Conservation (phyloP, 2,113 vertebrate species). For the Mixornis gularis region DNA sequence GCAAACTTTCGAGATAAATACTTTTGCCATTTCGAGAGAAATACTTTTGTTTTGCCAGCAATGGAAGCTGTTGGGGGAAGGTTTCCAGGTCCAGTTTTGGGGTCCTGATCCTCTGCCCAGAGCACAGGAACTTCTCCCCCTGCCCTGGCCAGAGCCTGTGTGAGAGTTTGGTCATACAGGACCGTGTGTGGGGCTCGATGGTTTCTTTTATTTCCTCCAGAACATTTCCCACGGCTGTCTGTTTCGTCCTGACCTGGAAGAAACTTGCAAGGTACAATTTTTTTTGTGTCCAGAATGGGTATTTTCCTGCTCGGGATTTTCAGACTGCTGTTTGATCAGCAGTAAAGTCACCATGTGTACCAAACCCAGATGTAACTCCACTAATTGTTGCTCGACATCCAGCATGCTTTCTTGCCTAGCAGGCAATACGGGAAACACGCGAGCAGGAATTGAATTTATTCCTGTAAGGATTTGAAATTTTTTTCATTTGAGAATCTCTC, state of each 20-base stretch:
- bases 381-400: background rate
- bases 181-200: fast-evolving
- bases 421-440: background rate
- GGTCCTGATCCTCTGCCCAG: too few relatives aligned
- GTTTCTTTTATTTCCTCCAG: background rate
- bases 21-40: background rate
- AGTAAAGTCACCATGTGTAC: background rate
- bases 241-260: background rate
- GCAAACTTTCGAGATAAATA: background rate
- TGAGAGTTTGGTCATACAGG: background rate
- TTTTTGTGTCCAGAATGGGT: background rate
- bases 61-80: background rate
- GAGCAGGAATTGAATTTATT: background rate
- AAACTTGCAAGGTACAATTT: background rate
- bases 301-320: background rate
- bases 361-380: background rate
- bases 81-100: background rate
- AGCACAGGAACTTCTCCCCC: background rate
- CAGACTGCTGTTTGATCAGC: background rate
- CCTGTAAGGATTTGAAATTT: background rate
- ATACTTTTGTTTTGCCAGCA: background rate
- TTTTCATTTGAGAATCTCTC: background rate
- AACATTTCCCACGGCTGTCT: background rate
- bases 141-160: fast-evolving
- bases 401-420: background rate